These are phyloP conservation scores for Harpagoxenus sublaevis DNA, from an alignment of 2,888 invertebrate genomes.

Conservation along the genomic window DNA sequence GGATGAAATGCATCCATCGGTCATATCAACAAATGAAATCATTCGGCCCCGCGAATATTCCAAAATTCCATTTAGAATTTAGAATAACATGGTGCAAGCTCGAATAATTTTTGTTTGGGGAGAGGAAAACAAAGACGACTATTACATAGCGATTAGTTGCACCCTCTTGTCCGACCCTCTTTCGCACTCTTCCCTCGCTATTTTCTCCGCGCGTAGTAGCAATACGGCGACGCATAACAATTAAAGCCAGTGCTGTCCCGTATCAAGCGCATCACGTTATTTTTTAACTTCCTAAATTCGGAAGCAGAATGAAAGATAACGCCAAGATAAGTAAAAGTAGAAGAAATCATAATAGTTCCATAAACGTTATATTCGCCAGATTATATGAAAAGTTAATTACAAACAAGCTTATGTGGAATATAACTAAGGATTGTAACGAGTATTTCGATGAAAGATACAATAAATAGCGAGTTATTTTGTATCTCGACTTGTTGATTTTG, in stretches of 20 bases:
- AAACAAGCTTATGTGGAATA: neutral
- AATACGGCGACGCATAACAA: constrained; percentile 37
- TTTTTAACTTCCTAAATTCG: neutral
- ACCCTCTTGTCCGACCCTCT: constrained; percentile 32
- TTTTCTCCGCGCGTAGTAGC: constrained; percentile 26
- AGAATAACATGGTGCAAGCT: constrained; percentile 50
- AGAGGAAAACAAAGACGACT: constrained; percentile 43
- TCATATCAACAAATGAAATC: constrained; percentile 62
- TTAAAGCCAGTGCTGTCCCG: constrained; percentile 44
- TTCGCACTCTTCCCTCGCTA: constrained; percentile 11
- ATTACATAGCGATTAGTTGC: constrained; percentile 63
- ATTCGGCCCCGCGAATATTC: constrained; percentile 63
- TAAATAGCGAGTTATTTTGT: neutral
- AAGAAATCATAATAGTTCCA: neutral
- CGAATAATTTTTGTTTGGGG: constrained; percentile 28
- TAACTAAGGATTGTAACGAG: neutral
- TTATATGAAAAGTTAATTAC: neutral
- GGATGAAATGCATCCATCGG: constrained; percentile 20
- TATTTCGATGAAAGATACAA: neutral
- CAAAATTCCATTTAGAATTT: constrained; percentile 63
- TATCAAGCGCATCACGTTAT: neutral
- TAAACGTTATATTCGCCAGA: neutral
- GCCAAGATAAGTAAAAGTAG: neutral
- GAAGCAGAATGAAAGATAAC: neutral
- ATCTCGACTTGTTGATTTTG: neutral